A percentile compares a stretch with the other conserved stretches of the same genome.
These are phyloP conservation scores for Patella depressa DNA, from an alignment of 2,888 invertebrate genomes.

Conservation along the genomic window DNA sequence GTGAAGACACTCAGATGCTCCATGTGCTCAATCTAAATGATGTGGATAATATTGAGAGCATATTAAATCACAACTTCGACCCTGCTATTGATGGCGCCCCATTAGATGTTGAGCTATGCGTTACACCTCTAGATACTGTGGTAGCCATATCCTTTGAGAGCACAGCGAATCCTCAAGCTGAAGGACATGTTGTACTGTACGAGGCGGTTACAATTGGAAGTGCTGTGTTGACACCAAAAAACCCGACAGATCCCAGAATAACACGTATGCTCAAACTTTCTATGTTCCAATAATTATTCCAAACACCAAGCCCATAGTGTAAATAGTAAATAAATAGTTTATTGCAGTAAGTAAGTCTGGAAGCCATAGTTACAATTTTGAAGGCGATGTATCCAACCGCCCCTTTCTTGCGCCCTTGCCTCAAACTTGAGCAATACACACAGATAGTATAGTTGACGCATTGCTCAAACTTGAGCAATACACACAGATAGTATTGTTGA, in stretches of 20 bases:
- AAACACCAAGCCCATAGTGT: too few species aligned
- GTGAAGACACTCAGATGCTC: conserved; percentile 13
- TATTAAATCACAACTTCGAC: conserved; percentile 9
- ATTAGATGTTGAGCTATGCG: conserved; percentile 18
- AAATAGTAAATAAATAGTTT: too few species aligned
- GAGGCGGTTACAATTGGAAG: neutral
- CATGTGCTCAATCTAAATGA: conserved; percentile 13
- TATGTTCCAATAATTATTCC: neutral
- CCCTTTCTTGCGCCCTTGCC: too few species aligned
- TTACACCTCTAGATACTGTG: neutral
- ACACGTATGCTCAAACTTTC: neutral
- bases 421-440: too few species aligned
- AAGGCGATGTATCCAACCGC: too few species aligned
- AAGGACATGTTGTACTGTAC: conserved; percentile 16
- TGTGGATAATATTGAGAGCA: neutral
- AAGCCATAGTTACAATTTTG: too few species aligned
- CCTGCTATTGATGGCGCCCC: conserved; percentile 13
- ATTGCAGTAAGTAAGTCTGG: too few species aligned
- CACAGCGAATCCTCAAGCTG: neutral
- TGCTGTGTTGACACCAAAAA: neutral
- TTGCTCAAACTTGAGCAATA: too few species aligned
- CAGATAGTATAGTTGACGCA: too few species aligned
- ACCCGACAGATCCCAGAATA: conserved; percentile 7
- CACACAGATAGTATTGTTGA: too few species aligned
- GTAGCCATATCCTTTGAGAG: conserved; percentile 19